A percentile compares a stretch with the other conserved stretches of the same genome.
Conservation (phyloP, 1,140 invertebrate genomes). For the Atopsyche davidsoni region DNA sequence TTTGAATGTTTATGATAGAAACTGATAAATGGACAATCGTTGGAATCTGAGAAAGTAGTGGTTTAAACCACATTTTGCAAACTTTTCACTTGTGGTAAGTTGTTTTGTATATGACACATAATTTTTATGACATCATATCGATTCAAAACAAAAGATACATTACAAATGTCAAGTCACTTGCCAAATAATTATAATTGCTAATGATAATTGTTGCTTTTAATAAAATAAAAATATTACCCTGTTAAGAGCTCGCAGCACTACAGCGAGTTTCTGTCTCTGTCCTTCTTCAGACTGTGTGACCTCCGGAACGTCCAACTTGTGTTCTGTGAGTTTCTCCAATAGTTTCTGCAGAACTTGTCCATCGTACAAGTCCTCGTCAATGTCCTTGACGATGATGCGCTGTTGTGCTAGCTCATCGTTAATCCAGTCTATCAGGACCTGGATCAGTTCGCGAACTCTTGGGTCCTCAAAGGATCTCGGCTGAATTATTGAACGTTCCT, state of each 20-base stretch:
- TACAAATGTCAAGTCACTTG: too few relatives aligned
- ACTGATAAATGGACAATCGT: too few relatives aligned
- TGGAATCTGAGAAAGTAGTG: too few relatives aligned
- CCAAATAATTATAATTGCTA: too few relatives aligned
- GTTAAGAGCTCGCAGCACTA: constrained; percentile 83
- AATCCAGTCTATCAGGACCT: constrained; percentile 94
- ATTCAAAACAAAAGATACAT: too few relatives aligned
- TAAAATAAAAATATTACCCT: constrained; percentile 44
- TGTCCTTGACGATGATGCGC: constrained; percentile 94
- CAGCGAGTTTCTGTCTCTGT: constrained; percentile 88
- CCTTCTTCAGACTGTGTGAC: constrained; percentile 98
- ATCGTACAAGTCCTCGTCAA: constrained; percentile 97
- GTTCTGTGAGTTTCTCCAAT: constrained; percentile 84
- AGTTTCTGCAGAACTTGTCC: constrained; percentile 97
- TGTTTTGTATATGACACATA: not conserved
- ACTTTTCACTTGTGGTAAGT: too few relatives aligned
- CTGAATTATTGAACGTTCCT: constrained; percentile 94
- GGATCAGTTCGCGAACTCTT: constrained; percentile 79
- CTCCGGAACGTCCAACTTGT: constrained; percentile 93
- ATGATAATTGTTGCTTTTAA: not conserved
- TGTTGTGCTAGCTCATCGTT: constrained; percentile 96
- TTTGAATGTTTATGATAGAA: too few relatives aligned
- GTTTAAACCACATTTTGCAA: too few relatives aligned
- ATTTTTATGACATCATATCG: not conserved
- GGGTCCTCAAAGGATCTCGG: constrained; percentile 79